phyloP scores from a whole-genome alignment of 2,113 vertebrate species.

The Dromaius novaehollandiae region DNA sequence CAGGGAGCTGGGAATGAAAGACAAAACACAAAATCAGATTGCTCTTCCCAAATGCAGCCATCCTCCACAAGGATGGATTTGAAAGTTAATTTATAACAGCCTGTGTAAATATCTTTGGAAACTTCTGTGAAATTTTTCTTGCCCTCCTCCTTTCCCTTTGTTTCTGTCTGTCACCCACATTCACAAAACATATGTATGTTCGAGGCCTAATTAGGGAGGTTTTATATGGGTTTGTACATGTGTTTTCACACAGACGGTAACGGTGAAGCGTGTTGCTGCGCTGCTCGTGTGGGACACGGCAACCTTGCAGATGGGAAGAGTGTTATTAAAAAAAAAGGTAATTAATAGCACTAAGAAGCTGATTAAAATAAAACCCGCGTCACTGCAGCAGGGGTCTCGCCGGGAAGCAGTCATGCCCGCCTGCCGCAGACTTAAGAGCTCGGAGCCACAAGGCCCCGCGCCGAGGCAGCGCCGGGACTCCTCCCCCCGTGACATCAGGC shows the following conservation, averaged over 20 bases:
- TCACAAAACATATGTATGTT: slow-evolving; percentile 36
- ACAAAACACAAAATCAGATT: not conserved
- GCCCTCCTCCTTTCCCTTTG: slow-evolving; percentile 1
- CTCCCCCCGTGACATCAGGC: slow-evolving; percentile 73
- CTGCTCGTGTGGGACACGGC: not conserved
- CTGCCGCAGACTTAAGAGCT: slow-evolving; percentile 70
- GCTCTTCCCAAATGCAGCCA: not conserved
- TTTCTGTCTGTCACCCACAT: slow-evolving; percentile 17
- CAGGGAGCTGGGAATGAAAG: not conserved
- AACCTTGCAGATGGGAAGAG: slow-evolving; percentile 38
- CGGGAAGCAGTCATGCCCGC: slow-evolving; percentile 64
- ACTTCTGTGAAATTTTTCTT: slow-evolving; percentile 26
- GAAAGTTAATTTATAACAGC: slow-evolving; percentile 54
- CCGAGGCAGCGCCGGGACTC: slow-evolving; percentile 66
- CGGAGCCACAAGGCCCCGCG: slow-evolving; percentile 70
- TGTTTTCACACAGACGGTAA: slow-evolving; percentile 48
- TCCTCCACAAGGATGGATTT: not conserved
- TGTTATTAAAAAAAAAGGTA: slow-evolving; percentile 41
- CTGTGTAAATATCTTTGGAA: slow-evolving; percentile 44
- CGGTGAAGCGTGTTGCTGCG: not conserved
- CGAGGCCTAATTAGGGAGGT: slow-evolving; percentile 27
- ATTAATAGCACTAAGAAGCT: slow-evolving; percentile 62
- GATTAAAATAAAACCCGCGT: slow-evolving; percentile 60
- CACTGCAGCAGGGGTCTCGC: slow-evolving; percentile 65
- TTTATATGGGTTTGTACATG: slow-evolving; percentile 40